These are phyloP conservation scores for Philantomba maxwellii DNA, from an alignment of 2,113 vertebrate species.

Conservation along the genomic window DNA sequence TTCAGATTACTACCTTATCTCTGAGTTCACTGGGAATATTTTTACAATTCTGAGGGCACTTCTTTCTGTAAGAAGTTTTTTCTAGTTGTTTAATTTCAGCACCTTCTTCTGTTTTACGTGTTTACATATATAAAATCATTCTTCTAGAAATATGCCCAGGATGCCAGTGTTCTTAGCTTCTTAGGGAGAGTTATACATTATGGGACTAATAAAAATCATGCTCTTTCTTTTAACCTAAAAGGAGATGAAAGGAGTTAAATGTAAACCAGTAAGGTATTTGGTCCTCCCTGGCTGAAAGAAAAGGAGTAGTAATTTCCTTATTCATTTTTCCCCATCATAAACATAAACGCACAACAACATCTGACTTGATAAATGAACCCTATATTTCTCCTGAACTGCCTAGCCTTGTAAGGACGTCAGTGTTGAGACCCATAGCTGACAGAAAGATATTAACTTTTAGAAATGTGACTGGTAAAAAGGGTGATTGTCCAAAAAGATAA, in stretches of 20 bases:
- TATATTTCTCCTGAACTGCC: not conserved
- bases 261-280: not conserved
- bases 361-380: slow-evolving; percentile 22
- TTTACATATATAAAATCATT: not conserved
- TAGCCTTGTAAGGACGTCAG: not conserved
- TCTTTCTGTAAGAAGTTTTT: not conserved
- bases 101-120: not conserved
- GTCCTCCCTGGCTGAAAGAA: not conserved
- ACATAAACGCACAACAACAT: not conserved
- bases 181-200: not conserved
- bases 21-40: not conserved
- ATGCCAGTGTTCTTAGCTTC: not conserved
- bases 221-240: not conserved
- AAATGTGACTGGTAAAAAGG: not conserved
- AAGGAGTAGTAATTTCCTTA: not conserved
- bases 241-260: not conserved
- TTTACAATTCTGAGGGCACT: not conserved
- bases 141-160: not conserved
- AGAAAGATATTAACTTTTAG: slow-evolving; percentile 43
- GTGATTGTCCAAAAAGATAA: slow-evolving; percentile 57
- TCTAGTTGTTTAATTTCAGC: not conserved
- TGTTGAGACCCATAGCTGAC: not conserved
- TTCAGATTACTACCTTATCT: not conserved
- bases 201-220: not conserved
- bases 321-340: slow-evolving; percentile 1